Evolutionary conservation across 2,113 vertebrate genomes (phyloP).

Genomic region (Cichladusa arquata): DNA sequence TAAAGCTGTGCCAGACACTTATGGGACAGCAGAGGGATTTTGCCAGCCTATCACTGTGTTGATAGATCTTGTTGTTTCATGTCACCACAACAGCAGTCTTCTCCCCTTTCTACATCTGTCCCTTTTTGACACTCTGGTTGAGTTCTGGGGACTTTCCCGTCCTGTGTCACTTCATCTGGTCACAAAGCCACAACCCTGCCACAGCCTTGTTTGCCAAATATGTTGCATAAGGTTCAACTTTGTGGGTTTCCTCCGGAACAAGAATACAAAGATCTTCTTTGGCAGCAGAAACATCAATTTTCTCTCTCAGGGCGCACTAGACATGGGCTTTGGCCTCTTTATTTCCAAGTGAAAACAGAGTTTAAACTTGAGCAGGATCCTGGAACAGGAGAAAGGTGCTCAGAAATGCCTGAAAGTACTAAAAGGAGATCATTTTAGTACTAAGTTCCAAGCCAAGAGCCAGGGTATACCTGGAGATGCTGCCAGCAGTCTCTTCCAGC

Average conservation of each 20-base stretch:
- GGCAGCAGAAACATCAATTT: background rate
- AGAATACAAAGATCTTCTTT: slow-evolving; percentile 14
- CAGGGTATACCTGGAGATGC: background rate
- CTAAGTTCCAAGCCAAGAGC: background rate
- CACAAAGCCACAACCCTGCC: slow-evolving; percentile 18
- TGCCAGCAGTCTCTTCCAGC: background rate
- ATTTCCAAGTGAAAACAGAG: background rate
- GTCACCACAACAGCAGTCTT: background rate
- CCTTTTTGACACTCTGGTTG: background rate
- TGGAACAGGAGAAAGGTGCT: background rate
- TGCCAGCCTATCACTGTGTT: background rate
- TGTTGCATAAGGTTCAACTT: slow-evolving; percentile 1
- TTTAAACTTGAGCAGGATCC: background rate
- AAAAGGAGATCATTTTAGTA: background rate
- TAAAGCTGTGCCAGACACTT: background rate
- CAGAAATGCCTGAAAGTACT: background rate
- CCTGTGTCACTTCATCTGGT: slow-evolving; percentile 22
- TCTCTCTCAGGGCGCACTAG: background rate
- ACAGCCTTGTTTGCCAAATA: background rate
- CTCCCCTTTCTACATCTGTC: background rate
- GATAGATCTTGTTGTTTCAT: background rate
- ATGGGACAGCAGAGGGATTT: background rate
- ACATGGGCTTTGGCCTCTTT: background rate
- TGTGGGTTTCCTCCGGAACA: background rate
- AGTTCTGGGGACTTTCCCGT: slow-evolving; percentile 18